Base-by-base conservation (phyloP, 2,888 invertebrate species). In the Volucella bombylans region DNA sequence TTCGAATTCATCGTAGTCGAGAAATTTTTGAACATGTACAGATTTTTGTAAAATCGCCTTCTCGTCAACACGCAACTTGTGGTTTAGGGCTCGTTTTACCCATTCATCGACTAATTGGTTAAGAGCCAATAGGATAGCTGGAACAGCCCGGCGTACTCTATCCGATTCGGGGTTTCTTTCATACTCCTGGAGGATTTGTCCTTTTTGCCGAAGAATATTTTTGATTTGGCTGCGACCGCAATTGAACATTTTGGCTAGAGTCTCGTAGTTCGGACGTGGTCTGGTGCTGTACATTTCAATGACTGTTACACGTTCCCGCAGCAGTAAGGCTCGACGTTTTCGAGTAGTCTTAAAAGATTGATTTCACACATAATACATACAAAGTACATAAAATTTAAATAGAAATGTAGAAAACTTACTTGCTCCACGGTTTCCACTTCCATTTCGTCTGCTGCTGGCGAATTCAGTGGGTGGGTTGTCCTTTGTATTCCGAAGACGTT, bases 141-240 rank as follows among this genome's bases (percentile, higher is more conserved):
- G 85, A 9, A 85, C 85, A 15, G 45, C 52, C 4, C 81, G 71
- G 11, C 85, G 85, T 8, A 85, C 85, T 10, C 85, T 71, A 1
- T 81, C 81, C 18, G 85, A 81, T 14, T 81, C 67, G n/a, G 85
- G 85, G 15, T 85, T 64, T 12, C 67, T 57, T 15, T 76, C 76
- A 64, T 77, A 85, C 57, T 81, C 85, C 47, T 85, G 85, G 4
- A 85, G 80, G 9, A 85, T 85, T 47, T 72, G 71, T 2, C 81
- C 81, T 47, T 85, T 76, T 39, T 76, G 85, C 0, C 85, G 85
- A 45, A 85, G 85, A 15, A 85, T 85, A 12, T 81, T 81, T 49
- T 85, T 85, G 9, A 85, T 85, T 81, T 85, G 85, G 39, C 85
- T 85, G n/a, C 85, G 80, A 38, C 85, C 85, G 23, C 85, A 85